Evolutionary conservation across 2,113 vertebrate genomes (phyloP), one percentile per base, ranked within the genome.

Genomic region (Vanacampus margaritifer): DNA sequence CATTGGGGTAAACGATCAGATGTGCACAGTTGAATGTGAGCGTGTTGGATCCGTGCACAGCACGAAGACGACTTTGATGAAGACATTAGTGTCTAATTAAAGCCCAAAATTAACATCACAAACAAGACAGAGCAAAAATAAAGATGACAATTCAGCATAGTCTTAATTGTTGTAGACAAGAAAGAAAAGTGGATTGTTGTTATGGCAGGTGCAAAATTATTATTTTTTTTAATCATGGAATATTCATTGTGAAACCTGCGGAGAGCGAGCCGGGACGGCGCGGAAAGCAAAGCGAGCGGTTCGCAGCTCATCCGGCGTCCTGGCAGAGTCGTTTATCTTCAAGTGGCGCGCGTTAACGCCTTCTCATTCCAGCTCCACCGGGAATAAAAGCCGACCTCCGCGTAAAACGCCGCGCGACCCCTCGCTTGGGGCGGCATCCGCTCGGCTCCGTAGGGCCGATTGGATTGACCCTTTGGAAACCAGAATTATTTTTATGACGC

Each of bases 331-430:
- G 69, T 66, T 66, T 45, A 69, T 75, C 75, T 67, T 60, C 62
- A 68, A 35, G 69, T 73, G 37, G 21, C 63, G 77, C 68, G 58
- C 80, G 76, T 76, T 82, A 71, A 71, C 73, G 75, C 68, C 67
- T 35, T 57, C 24, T 57, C 28, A 57, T 57, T 57, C 54, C 14
- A 17, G 54, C 23, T 24, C 53, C 3, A 26, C 53, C 24, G 24
- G 24, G 28, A 32, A 35, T 57, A 57, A 57, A 28, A 57, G 1
- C 9, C 16, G 13, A 57, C 54, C 26, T 57, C 45, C 17, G 14
- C 17, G 13, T 14, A 46, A 19, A 19, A 46, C 45, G 16, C 45
- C 14, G 16, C 45, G 16, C 16, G 17, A 46, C 45, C 14, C 45
- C 14, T 14, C 45, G 16, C 16, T 19, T 17, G 45, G 16, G 17